phyloP scores from a whole-genome alignment of 2,888 invertebrate species.

The Calameuta filiformis region DNA sequence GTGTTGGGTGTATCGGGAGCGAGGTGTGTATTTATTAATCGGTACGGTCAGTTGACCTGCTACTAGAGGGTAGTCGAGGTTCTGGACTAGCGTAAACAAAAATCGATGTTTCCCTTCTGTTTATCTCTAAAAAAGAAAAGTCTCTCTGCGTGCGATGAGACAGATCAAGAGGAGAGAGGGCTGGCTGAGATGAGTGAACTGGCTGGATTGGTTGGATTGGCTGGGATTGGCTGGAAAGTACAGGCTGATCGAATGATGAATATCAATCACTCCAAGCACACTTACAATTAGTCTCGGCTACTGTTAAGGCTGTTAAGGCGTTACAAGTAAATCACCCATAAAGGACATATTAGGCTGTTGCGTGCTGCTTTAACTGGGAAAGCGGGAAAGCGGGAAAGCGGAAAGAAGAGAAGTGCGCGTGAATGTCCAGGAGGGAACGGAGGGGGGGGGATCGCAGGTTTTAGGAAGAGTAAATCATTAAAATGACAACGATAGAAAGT shows the following conservation, averaged over 20 bases:
- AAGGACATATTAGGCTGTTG: background rate
- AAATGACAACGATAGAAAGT: background rate
- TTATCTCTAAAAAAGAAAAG: constrained; percentile 9
- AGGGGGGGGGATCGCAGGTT: background rate
- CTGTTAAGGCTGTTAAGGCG: background rate
- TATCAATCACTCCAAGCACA: background rate
- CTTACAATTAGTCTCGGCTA: background rate
- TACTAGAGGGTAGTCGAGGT: background rate
- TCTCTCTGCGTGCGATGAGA: background rate
- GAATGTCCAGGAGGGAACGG: no score
- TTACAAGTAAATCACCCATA: background rate
- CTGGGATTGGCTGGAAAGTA: no score
- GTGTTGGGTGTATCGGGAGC: constrained; percentile 55
- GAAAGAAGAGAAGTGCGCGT: background rate
- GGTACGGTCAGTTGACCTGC: background rate
- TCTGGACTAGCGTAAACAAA: constrained; percentile 28
- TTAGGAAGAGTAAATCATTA: background rate
- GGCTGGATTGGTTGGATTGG: no score
- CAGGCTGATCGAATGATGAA: background rate
- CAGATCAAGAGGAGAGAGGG: no score
- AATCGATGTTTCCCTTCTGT: constrained; percentile 50
- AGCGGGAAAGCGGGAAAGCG: background rate
- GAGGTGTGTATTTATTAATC: constrained; percentile 59
- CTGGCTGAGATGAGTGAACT: no score
- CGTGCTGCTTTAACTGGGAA: background rate